Evolutionary conservation across 2,113 vertebrate species (phyloP).

Genomic region (Hyperopisus bebe): DNA sequence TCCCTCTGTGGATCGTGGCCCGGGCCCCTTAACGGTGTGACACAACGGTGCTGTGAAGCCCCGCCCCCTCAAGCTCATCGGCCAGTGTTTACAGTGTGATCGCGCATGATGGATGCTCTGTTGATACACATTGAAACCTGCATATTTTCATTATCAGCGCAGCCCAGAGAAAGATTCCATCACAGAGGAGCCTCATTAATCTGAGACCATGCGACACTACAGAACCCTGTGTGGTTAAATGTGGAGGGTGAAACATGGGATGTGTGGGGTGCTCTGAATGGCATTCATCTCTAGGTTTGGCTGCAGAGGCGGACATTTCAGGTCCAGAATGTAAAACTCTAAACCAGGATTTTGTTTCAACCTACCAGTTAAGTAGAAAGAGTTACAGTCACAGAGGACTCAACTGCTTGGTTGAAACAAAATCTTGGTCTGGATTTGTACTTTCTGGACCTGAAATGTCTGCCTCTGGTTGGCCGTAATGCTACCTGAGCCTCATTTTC

Average conservation of each 20-base stretch:
- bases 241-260: background rate
- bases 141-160: slow-evolving; percentile 88
- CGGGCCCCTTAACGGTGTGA: slow-evolving; percentile 69
- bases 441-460: no score
- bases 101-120: slow-evolving; percentile 89
- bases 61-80: slow-evolving; percentile 58
- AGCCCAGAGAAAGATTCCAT: slow-evolving; percentile 89
- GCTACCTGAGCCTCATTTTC: background rate
- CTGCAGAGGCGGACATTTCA: no score
- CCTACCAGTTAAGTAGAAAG: no score
- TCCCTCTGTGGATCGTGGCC: slow-evolving; percentile 61
- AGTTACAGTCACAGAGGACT: no score
- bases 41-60: slow-evolving; percentile 53
- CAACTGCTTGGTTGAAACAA: no score
- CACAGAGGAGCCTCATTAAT: slow-evolving; percentile 94
- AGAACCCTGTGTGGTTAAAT: slow-evolving; percentile 50
- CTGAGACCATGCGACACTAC: slow-evolving; percentile 83
- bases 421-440: no score
- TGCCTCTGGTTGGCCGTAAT: background rate
- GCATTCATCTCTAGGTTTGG: background rate
- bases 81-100: slow-evolving; percentile 82
- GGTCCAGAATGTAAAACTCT: no score
- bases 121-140: slow-evolving; percentile 85
- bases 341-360: no score
- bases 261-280: background rate